A percentile compares a stretch with the other conserved stretches of the same genome.
Conservation (phyloP, 2,888 invertebrate species). For the Morinoia aosen region DNA sequence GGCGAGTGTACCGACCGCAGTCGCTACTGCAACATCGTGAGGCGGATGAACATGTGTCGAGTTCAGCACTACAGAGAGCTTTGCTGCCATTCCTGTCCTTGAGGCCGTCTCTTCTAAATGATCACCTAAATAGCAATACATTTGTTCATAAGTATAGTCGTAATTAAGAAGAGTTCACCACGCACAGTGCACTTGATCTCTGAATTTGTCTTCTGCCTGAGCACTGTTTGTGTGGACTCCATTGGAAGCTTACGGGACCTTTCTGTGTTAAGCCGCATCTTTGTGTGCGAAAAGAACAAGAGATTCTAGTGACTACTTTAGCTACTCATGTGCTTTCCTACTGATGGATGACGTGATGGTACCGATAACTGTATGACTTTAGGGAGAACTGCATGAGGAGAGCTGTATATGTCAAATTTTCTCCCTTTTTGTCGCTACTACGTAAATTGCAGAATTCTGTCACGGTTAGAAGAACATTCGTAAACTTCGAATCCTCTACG, state of each 20-base stretch:
- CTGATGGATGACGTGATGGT: not conserved
- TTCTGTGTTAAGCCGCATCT: not conserved
- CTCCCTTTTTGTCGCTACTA: not conserved
- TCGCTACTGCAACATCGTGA: slow-evolving; percentile 88
- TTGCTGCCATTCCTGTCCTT: slow-evolving; percentile 86
- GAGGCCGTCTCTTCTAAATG: not conserved
- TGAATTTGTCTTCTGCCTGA: slow-evolving; percentile 4
- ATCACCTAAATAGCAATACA: slow-evolving; percentile 20
- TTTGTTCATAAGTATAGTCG: slow-evolving; percentile 18
- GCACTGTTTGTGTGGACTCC: slow-evolving; percentile 1
- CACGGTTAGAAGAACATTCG: not conserved
- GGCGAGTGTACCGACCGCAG: slow-evolving; percentile 82
- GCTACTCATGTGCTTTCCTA: not conserved
- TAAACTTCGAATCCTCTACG: not conserved
- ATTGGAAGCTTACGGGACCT: not conserved
- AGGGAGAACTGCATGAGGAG: not conserved
- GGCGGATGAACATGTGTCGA: slow-evolving; percentile 89
- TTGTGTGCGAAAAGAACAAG: not conserved
- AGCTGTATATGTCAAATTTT: not conserved
- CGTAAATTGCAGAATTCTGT: not conserved
- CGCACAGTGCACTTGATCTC: slow-evolving; percentile 12
- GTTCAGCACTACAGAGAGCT: slow-evolving; percentile 85
- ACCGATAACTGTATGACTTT: not conserved
- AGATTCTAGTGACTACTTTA: not conserved
- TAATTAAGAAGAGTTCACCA: not conserved